These are phyloP conservation scores for Drosophila burlai DNA, from an alignment of 1,140 invertebrate species.

Conservation along the genomic window DNA sequence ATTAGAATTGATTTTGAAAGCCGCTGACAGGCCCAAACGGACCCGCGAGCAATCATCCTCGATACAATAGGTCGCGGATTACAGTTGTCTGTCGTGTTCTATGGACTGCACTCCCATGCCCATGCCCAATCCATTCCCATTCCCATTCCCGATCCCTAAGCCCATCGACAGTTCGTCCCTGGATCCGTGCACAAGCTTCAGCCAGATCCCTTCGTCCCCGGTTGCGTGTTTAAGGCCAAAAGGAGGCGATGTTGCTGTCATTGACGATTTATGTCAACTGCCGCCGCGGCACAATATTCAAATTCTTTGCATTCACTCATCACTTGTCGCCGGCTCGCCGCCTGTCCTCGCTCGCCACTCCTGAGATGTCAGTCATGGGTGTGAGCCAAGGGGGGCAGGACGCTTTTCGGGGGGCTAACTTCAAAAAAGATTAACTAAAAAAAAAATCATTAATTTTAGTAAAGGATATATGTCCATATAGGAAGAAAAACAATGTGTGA, in stretches of 20 bases:
- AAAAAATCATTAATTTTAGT: no score
- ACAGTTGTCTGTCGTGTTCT: conserved; percentile 81
- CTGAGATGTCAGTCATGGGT: conserved; percentile 18
- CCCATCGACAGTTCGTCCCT: conserved; percentile 1
- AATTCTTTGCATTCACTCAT: conserved; percentile 84
- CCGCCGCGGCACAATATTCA: conserved; percentile 79
- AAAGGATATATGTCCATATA: background rate
- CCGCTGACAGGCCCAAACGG: conserved; percentile 61
- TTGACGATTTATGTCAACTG: conserved; percentile 83
- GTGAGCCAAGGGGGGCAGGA: background rate
- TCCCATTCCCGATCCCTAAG: background rate
- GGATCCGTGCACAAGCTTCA: background rate
- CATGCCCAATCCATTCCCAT: background rate
- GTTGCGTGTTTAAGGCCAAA: conserved; percentile 76
- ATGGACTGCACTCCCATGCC: conserved; percentile 44
- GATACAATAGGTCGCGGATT: conserved; percentile 71
- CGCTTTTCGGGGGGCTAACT: background rate
- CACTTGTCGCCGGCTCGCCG: conserved; percentile 70
- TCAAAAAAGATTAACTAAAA: background rate
- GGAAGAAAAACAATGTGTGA: background rate
- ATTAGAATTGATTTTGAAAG: conserved; percentile 82
- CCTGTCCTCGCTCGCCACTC: conserved; percentile 24
- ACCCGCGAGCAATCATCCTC: conserved; percentile 52
- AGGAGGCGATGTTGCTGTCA: conserved; percentile 82
- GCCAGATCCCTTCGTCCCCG: conserved; percentile 9